Percentiles rank a stretch among this genome's conserved stretches.
These are phyloP conservation scores for Bettongia penicillata DNA, from an alignment of 2,113 vertebrate genomes.

Conservation along the genomic window DNA sequence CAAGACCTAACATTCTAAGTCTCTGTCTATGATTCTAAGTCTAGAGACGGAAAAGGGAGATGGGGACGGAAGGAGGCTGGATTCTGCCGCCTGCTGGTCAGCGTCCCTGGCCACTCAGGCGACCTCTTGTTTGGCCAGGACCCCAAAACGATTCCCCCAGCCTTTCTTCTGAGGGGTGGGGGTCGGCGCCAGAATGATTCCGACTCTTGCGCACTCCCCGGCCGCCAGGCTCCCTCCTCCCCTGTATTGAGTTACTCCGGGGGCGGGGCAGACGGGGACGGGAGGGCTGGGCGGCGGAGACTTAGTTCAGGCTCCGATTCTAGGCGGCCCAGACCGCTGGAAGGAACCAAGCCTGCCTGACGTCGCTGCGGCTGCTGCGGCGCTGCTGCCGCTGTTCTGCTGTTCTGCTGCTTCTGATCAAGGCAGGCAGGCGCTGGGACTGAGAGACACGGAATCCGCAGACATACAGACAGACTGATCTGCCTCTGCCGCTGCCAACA, in stretches of 20 bases:
- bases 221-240: not conserved
- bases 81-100: slow-evolving; percentile 62
- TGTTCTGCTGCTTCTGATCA: not conserved
- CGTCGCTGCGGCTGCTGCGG: not conserved
- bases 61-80: slow-evolving; percentile 50
- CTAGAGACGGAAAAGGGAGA: not conserved
- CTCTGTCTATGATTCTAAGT: not conserved
- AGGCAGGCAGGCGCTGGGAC: not conserved
- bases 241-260: not conserved
- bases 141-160: slow-evolving; percentile 44
- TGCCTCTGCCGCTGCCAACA: not conserved
- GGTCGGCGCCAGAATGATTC: slow-evolving; percentile 53
- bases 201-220: not conserved
- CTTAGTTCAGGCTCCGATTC: slow-evolving; percentile 52
- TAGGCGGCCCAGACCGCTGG: slow-evolving; percentile 28
- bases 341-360: not conserved
- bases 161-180: slow-evolving; percentile 26
- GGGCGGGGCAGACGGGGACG: not conserved
- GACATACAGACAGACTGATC: not conserved
- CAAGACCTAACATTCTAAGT: not conserved
- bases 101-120: slow-evolving; percentile 13
- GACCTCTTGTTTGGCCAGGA: slow-evolving; percentile 10
- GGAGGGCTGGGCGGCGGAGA: slow-evolving; percentile 52
- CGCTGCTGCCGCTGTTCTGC: not conserved
- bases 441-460: not conserved